Evolutionary conservation across 2,113 vertebrate species (phyloP).

Genomic region (Puntigrus tetrazona): DNA sequence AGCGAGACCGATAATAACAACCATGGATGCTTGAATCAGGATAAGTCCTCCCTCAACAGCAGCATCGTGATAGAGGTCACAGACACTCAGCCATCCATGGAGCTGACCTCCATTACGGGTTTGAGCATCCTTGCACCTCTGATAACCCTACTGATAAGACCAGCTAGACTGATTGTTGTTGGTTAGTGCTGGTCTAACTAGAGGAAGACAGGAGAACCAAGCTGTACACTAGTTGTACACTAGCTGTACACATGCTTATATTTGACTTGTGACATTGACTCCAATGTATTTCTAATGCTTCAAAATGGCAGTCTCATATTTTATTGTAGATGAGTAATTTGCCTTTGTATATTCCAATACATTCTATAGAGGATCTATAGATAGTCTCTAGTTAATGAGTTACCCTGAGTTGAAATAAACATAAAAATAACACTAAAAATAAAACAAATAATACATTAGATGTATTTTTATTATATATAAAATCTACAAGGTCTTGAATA

Average conservation of each 20-base stretch:
- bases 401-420: background rate
- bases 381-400: background rate
- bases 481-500: background rate
- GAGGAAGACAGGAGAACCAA: background rate
- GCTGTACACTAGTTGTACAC: too few species aligned
- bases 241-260: too few species aligned
- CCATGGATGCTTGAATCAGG: conserved; percentile 47
- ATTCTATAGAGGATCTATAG: background rate
- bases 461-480: background rate
- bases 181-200: background rate
- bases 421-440: background rate
- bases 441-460: background rate
- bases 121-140: conserved; percentile 5
- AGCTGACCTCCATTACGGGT: conserved; percentile 77
- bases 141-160: background rate
- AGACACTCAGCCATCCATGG: conserved; percentile 64
- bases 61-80: conserved; percentile 70
- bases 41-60: conserved; percentile 65
- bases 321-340: background rate
- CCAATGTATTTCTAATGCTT: background rate
- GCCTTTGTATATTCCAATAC: background rate
- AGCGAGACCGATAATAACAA: conserved; percentile 55
- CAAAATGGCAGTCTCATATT: background rate
- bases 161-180: background rate
- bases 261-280: background rate